Percentiles rank a stretch among this genome's conserved stretches.
These are phyloP conservation scores for Mya arenaria DNA, from an alignment of 1,140 invertebrate species.

Conservation along the genomic window DNA sequence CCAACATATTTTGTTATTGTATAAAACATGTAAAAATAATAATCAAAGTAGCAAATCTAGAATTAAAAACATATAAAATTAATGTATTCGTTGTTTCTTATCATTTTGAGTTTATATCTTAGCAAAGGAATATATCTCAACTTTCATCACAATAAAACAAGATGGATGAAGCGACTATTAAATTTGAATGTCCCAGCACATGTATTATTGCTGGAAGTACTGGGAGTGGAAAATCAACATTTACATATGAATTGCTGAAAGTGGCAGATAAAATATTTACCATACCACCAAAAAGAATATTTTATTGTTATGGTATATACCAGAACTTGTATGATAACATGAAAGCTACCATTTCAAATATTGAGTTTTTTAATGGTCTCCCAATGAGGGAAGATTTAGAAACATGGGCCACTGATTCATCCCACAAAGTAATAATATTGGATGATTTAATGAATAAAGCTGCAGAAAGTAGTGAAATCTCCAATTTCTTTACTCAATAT, in stretches of 20 bases:
- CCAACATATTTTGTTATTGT: not conserved
- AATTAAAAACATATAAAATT: not conserved
- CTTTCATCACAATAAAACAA: not conserved
- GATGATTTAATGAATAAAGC: constrained; percentile 13
- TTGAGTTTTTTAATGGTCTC: constrained; percentile 25
- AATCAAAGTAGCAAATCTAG: not conserved
- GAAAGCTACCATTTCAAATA: not conserved
- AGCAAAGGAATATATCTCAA: not conserved
- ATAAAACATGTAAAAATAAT: not conserved
- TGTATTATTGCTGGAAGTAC: constrained; percentile 10
- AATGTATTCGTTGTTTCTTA: constrained; percentile 4
- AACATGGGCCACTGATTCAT: not conserved
- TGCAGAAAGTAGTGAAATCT: constrained; percentile 3
- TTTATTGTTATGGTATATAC: constrained; percentile 17
- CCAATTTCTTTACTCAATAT: not conserved
- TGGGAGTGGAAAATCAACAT: constrained; percentile 20
- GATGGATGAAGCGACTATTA: not conserved
- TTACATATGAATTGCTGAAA: not conserved
- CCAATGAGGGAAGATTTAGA: not conserved
- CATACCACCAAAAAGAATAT: not conserved
- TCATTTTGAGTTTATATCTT: not conserved
- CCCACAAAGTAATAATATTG: not conserved
- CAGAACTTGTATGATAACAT: constrained; percentile 15
- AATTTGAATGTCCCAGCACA: constrained; percentile 19
- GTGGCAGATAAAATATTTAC: not conserved